Base-by-base conservation (phyloP, 2,888 invertebrate genomes). In the Stenodema calcarata region DNA sequence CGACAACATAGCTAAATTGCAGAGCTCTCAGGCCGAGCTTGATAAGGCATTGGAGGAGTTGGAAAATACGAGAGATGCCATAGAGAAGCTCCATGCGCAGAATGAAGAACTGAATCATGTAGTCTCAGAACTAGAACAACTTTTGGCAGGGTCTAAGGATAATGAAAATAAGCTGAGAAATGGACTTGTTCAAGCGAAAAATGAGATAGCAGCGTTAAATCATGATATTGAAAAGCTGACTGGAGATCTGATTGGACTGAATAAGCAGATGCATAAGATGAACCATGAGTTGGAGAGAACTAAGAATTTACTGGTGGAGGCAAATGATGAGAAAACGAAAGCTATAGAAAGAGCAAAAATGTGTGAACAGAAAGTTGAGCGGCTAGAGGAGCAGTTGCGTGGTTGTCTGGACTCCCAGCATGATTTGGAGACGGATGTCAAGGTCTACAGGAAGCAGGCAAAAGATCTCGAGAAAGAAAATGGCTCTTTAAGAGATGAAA, bases 241-340 rank as follows among this genome's bases (percentile, higher is more conserved):
- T 41, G 14, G 11, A 7, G 81, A 87, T 28, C 50, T 85, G 14
- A 81, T 35, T 12, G 79, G 16, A 2, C 79, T 85, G 11, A 62
- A 18, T 4, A 86, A 87, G 35, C 78, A 86, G 4, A 12, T 70
- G n/a, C 41, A 78, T 12, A 83, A 80, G 28, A 28, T 75, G 18
- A 73, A 84, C 18, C 76, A 75, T 12, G 88, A 88, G 41, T 42
- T 87, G n/a, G 79, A 44, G 12, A 35, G 50, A 27, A 9, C n/a
- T 30, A 86, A 50, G n/a, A 73, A 87, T 30, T 35, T 44, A 12
- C 44, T 70, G 28, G 73, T 27, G 18, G 75, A 75, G n/a, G 23
- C 83, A 16, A 86, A 82, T 50, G 42, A 70, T 30, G 87, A 88
- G 83, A 86, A 85, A 44, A n/a, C 27, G 16, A 54, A 75, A 76